A percentile compares a stretch with the other conserved stretches of the same genome.
Evolutionary conservation across 1,140 invertebrate genomes (phyloP).

Genomic region (Drosophila funebris): DNA sequence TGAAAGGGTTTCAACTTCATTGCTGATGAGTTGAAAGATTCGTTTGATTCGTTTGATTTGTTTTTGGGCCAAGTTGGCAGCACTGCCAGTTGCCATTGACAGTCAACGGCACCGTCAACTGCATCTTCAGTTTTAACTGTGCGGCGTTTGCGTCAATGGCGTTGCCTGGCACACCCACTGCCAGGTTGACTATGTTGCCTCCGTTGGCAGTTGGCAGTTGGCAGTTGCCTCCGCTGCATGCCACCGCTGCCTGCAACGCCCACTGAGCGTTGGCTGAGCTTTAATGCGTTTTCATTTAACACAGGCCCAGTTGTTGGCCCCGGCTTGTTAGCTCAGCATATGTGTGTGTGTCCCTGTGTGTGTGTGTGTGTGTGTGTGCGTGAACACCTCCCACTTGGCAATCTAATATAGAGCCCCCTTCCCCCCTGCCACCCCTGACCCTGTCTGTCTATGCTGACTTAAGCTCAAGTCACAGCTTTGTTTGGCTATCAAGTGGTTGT

Average conservation of each 20-base stretch:
- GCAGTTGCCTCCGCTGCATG: constrained; percentile 17
- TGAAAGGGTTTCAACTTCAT: too few relatives aligned
- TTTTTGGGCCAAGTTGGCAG: constrained; percentile 24
- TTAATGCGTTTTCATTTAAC: constrained; percentile 82
- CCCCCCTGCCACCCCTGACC: not conserved
- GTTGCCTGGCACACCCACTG: constrained; percentile 52
- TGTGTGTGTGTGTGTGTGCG: constrained; percentile 44
- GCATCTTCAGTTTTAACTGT: constrained; percentile 17
- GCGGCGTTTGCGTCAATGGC: constrained; percentile 42
- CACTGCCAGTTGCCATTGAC: constrained; percentile 3
- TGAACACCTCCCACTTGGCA: constrained; percentile 80
- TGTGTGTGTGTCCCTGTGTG: constrained; percentile 7
- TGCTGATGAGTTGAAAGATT: too few relatives aligned
- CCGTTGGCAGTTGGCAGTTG: constrained; percentile 22
- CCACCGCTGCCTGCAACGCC: constrained; percentile 55
- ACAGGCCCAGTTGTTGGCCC: constrained; percentile 44
- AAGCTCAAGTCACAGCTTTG: not conserved
- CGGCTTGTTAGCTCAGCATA: constrained; percentile 57
- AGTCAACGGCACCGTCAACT: constrained; percentile 17
- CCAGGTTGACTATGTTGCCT: constrained; percentile 25
- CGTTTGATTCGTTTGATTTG: too few relatives aligned
- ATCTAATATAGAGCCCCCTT: constrained; percentile 66
- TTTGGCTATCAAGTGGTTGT: constrained; percentile 18
- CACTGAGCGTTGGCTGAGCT: constrained; percentile 71
- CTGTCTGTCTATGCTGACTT: not conserved